phyloP scores from a whole-genome alignment of 2,797 vertebrate genomes.

The Triplophysa bombifrons region DNA sequence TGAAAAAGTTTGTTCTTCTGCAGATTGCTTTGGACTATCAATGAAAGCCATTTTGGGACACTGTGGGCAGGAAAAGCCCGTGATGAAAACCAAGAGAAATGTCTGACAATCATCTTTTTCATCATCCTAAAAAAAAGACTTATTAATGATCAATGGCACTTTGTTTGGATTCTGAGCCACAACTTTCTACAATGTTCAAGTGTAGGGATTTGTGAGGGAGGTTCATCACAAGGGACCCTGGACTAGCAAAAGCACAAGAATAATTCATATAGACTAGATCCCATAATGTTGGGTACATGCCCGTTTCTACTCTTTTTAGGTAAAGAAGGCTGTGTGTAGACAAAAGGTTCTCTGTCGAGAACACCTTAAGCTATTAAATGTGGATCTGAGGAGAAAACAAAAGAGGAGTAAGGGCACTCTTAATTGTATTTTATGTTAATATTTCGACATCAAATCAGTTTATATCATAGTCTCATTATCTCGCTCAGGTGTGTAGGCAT shows the following conservation, averaged over 20 bases:
- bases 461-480: conserved; percentile 28
- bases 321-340: conserved; percentile 42
- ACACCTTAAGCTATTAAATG: conserved; percentile 52
- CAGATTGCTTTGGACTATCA: conserved; percentile 58
- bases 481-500: conserved; percentile 57
- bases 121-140: conserved; percentile 66
- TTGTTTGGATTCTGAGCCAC: conserved; percentile 71
- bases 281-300: conserved; percentile 24
- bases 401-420: conserved; percentile 26
- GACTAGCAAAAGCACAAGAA: conserved; percentile 45
- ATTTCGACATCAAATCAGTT: conserved; percentile 35
- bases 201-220: conserved; percentile 61
- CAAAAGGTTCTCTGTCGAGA: conserved; percentile 44
- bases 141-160: conserved; percentile 70
- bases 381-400: conserved; percentile 35
- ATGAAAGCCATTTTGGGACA: conserved; percentile 80
- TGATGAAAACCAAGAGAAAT: conserved; percentile 72
- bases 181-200: conserved; percentile 54
- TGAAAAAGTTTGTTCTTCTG: conserved; percentile 27
- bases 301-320: conserved; percentile 11
- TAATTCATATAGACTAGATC: conserved; percentile 15
- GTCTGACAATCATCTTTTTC: conserved; percentile 80
- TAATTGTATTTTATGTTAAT: conserved; percentile 37
- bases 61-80: conserved; percentile 54
- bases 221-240: conserved; percentile 40